Evolutionary conservation across 1,140 invertebrate genomes (phyloP).

Genomic region (Batillaria attramentaria): DNA sequence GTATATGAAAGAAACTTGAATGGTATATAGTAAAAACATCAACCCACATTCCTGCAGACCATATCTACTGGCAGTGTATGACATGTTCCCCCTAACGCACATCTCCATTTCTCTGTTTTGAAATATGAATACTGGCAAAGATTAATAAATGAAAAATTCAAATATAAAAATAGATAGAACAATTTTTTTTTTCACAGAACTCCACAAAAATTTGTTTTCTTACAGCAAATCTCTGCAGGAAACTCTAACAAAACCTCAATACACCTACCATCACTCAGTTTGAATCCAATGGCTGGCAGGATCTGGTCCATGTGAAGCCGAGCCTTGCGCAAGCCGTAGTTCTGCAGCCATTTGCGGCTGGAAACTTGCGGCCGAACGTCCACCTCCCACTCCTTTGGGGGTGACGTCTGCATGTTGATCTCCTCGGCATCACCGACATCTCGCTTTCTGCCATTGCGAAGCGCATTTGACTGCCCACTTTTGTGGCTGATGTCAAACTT

Average conservation of each 20-base stretch:
- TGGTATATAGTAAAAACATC: neutral
- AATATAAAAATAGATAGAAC: neutral
- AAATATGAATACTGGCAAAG: neutral
- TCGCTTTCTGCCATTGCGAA: constrained; percentile 31
- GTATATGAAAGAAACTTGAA: neutral
- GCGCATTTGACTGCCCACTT: constrained; percentile 10
- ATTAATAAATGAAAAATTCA: neutral
- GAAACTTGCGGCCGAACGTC: constrained; percentile 64
- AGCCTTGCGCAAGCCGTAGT: constrained; percentile 67
- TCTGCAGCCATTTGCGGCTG: constrained; percentile 67
- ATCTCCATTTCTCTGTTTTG: neutral
- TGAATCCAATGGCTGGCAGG: constrained; percentile 70
- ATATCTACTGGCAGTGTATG: neutral
- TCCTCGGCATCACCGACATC: constrained; percentile 50
- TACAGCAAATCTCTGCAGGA: neutral
- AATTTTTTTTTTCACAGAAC: constrained; percentile 1
- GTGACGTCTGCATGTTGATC: constrained; percentile 53
- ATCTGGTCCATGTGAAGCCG: constrained; percentile 64
- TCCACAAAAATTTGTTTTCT: neutral
- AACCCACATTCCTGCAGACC: neutral
- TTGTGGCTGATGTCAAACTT: constrained; percentile 60
- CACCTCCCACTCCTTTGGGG: constrained; percentile 64
- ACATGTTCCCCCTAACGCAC: neutral
- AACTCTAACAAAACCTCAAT: neutral
- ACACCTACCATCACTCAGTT: constrained; percentile 66